These are phyloP conservation scores for Charadrius vociferus DNA, from an alignment of 2,113 vertebrate species.

Conservation along the genomic window DNA sequence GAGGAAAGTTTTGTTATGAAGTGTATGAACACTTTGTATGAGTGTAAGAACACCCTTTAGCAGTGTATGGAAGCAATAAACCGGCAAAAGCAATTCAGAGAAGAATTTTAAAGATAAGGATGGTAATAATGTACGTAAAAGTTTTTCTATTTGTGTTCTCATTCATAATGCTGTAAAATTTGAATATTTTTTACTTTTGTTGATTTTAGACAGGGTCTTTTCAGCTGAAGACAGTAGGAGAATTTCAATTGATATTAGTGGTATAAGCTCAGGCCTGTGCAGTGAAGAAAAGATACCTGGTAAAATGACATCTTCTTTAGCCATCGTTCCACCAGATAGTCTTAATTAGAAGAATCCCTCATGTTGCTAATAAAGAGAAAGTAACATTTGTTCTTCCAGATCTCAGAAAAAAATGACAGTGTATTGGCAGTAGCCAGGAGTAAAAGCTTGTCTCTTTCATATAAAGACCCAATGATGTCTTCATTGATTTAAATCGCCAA, in stretches of 20 bases:
- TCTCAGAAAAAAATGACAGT: not conserved
- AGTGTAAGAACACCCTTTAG: not conserved
- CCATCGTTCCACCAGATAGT: not conserved
- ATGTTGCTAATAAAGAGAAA: not conserved
- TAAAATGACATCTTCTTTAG: not conserved
- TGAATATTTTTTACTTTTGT: not conserved
- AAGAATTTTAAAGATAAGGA: not conserved
- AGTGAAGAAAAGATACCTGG: not conserved
- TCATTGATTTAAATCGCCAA: not conserved
- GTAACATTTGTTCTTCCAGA: not conserved
- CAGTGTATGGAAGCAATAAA: not conserved
- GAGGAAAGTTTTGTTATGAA: not conserved
- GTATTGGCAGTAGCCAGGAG: not conserved
- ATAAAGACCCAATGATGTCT: not conserved
- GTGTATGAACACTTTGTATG: no score
- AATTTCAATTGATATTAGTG: not conserved
- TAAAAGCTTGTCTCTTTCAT: not conserved
- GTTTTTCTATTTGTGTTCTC: not conserved
- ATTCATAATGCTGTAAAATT: not conserved
- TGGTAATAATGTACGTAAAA: not conserved
- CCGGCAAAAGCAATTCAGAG: not conserved
- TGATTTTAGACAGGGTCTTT: not conserved
- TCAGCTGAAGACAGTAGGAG: not conserved
- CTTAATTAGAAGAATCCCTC: not conserved
- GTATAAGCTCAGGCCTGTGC: not conserved